These are phyloP conservation scores for Cyanocitta stelleri DNA, from an alignment of 2,113 vertebrate genomes.

Conservation along the genomic window DNA sequence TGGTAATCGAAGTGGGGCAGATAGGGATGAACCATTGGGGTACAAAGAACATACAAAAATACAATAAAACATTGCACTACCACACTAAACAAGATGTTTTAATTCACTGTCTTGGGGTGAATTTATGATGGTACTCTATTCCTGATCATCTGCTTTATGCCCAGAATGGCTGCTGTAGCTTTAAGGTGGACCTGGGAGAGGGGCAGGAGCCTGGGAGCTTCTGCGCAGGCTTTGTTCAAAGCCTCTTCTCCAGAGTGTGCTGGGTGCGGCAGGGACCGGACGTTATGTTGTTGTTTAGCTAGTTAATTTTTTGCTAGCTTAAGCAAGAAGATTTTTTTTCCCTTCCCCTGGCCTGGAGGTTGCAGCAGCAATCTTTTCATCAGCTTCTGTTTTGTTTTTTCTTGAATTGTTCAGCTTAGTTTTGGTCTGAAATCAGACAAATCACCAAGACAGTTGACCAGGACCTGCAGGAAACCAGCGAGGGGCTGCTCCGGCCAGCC, in stretches of 20 bases:
- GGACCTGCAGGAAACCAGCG: not conserved
- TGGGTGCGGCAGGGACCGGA: fast-evolving
- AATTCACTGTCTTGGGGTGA: not conserved
- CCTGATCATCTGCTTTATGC: not conserved
- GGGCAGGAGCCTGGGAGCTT: not conserved
- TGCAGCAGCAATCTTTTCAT: not conserved
- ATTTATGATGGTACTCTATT: not conserved
- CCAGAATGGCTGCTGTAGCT: not conserved
- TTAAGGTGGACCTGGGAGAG: not conserved
- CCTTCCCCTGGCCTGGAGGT: not conserved
- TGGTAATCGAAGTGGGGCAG: no score
- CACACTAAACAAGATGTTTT: not conserved
- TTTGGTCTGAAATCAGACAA: not conserved
- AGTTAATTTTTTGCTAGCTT: not conserved
- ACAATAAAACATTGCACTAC: no score
- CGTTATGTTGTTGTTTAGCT: no score
- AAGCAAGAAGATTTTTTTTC: not conserved
- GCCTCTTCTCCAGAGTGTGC: not conserved
- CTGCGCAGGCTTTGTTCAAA: fast-evolving
- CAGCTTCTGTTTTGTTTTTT: no score
- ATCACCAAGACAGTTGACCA: fast-evolving
- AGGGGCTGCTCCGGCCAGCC: not conserved
- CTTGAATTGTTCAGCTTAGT: not conserved
- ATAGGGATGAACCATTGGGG: no score
- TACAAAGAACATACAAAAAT: no score